Evolutionary conservation across 2,113 vertebrate genomes (phyloP).

Genomic region (Oceanites oceanicus): DNA sequence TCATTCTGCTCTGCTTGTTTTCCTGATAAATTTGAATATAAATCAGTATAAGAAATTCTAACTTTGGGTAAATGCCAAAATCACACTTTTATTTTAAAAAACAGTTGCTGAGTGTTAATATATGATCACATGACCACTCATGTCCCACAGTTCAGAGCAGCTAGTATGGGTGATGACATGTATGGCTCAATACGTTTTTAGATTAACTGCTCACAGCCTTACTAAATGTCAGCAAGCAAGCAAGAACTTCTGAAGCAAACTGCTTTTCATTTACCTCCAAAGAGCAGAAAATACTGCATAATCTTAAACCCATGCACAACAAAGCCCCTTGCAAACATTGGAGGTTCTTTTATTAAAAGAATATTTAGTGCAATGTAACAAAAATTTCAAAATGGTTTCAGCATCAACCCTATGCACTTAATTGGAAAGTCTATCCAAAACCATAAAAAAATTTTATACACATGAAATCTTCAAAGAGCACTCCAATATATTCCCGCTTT

Average conservation of each 20-base stretch:
- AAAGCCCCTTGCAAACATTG: not conserved
- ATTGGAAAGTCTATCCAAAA: not conserved
- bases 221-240: not conserved
- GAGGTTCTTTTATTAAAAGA: not conserved
- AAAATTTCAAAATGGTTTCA: not conserved
- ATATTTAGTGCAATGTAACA: not conserved
- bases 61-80: not conserved
- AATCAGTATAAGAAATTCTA: not conserved
- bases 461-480: not conserved
- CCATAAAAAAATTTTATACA: not conserved
- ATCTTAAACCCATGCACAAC: not conserved
- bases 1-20: not conserved
- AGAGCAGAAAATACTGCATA: not conserved
- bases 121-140: not conserved
- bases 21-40: not conserved
- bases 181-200: not conserved
- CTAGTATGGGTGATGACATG: fast-evolving
- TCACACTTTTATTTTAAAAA: not conserved
- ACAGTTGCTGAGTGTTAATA: not conserved
- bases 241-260: not conserved
- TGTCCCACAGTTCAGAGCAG: not conserved
- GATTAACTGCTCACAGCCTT: not conserved
- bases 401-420: not conserved
- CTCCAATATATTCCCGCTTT: not conserved
- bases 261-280: not conserved